Conservation (phyloP, 2,113 vertebrate species). For the Mormyrus lacerda region DNA sequence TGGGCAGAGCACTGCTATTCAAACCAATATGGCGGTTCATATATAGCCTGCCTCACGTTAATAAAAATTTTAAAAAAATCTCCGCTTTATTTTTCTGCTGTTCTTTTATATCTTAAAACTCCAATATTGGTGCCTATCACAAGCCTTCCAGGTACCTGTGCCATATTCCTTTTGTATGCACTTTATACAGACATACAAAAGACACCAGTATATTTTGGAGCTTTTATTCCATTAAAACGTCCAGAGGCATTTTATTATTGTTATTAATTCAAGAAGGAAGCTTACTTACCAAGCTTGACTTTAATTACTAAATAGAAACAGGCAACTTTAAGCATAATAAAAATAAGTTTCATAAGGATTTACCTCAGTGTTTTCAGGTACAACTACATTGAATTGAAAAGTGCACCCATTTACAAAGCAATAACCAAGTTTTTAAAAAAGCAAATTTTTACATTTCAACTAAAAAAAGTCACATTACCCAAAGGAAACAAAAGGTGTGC, state of each 20-base stretch:
- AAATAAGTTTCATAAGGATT: slow-evolving; percentile 7
- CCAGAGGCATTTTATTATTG: background rate
- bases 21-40: background rate
- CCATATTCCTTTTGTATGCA: background rate
- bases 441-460: background rate
- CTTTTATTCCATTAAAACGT: slow-evolving; percentile 9
- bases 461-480: slow-evolving; percentile 1
- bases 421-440: background rate
- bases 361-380: background rate
- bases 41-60: background rate
- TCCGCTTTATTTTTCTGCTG: background rate
- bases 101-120: background rate
- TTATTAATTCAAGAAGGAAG: background rate
- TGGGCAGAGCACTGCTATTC: background rate
- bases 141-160: background rate
- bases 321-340: slow-evolving; percentile 6
- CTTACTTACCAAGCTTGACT: slow-evolving; percentile 5
- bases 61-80: background rate
- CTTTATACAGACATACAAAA: background rate
- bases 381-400: slow-evolving; percentile 4
- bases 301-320: slow-evolving; percentile 9
- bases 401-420: slow-evolving; percentile 8
- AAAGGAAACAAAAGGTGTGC: background rate
- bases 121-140: background rate
- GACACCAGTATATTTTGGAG: background rate